Base-by-base conservation (phyloP, 1,140 invertebrate genomes). In the Trichoplusia ni region DNA sequence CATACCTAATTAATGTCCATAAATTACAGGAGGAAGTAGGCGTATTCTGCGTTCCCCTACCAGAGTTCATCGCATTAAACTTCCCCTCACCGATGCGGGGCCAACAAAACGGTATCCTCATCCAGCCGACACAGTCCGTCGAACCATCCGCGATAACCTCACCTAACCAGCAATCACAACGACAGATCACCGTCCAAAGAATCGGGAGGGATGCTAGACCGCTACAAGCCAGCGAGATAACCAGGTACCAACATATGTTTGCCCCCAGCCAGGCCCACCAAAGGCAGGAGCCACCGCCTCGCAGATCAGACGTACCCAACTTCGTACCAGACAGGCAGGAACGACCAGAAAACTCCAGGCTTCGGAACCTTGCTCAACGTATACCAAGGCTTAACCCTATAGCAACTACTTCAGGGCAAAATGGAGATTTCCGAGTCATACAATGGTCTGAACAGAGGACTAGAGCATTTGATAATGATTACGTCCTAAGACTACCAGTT, bases 141-240 rank as follows among this genome's bases (percentile, higher is more conserved):
- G 78, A 82, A 5, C 27, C 67, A n/a, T 54, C 75, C n/a, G 38
- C 65, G 0, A 66, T 69, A 6, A 35, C 71, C 11, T 62, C 74
- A 42, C 70, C 73, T 0, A 78, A 82, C 37, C 75, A 73, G 13
- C 75, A 73, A 14, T 74, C 56, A 14, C 78, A 76, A 49, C 65
- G 82, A 9, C 87, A 91, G 40, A 84, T 91, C 51, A 84, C 88
- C 18, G 87, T 91, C 2, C 90, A 91, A 29, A 73, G 90, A 64
- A 84, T 91, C 27, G 90, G 89, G 1, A 42, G 87, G 40, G 90
- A 91, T 56, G 90, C 88, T 1, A 64, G 88, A 44, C 87, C 87
- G 0, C 60, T 91, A 0, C 60, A 82, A 14, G 79, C 87, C 0
- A 74, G 71, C 38, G 89, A 91, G 60, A 84, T 91, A 64, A 78